These are phyloP conservation scores for Orbicella faveolata DNA, from an alignment of 64 coral and sea anemone genomes.

Conservation along the genomic window DNA sequence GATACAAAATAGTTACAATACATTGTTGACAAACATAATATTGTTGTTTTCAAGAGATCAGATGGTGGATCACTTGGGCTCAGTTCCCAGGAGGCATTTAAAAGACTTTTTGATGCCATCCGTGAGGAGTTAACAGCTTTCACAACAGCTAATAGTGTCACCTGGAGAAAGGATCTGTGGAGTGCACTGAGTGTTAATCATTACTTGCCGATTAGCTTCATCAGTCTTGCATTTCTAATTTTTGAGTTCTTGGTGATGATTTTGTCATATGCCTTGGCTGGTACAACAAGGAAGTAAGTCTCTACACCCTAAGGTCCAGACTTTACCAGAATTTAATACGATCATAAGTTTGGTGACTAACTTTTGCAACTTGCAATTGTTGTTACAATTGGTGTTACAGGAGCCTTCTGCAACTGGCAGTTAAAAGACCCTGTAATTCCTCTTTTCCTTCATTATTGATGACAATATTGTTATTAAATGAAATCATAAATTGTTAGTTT, in stretches of 20 bases:
- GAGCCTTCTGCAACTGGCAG: too few species aligned
- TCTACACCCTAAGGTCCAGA: background rate
- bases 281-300: background rate
- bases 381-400: background rate
- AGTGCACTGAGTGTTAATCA: constrained; percentile 66
- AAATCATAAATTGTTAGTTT: too few species aligned
- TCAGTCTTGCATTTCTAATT: constrained; percentile 64
- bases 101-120: constrained; percentile 70
- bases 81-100: constrained; percentile 82
- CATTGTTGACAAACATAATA: background rate
- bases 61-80: constrained; percentile 55
- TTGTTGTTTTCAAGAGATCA: constrained; percentile 5
- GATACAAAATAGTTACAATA: too few species aligned
- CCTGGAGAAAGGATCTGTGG: constrained; percentile 75
- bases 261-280: constrained; percentile 53
- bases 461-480: too few species aligned
- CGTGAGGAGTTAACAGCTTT: constrained; percentile 65
- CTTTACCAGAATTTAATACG: background rate
- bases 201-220: constrained; percentile 75
- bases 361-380: background rate
- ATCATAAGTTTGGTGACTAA: too few species aligned
- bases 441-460: too few species aligned
- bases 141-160: constrained; percentile 34
- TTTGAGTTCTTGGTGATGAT: constrained; percentile 80
- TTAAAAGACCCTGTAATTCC: too few species aligned